Percentiles rank a stretch among this genome's conserved stretches.
These are phyloP conservation scores for Stenodera caucasica DNA, from an alignment of 2,888 invertebrate genomes.

Conservation along the genomic window DNA sequence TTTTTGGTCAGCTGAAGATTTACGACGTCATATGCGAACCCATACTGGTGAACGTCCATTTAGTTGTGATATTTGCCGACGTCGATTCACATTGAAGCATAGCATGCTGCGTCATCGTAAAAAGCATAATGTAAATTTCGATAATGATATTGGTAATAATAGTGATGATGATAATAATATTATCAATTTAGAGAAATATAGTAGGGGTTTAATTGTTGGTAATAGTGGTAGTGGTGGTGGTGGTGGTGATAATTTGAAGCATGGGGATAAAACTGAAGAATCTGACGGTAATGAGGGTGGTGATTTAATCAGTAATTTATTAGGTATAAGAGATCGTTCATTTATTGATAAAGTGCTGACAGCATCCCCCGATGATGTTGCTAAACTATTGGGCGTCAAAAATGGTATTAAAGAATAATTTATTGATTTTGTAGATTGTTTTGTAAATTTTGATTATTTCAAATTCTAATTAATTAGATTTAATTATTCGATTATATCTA, in stretches of 20 bases:
- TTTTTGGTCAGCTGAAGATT: conserved; percentile 94
- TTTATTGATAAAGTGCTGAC: conserved; percentile 82
- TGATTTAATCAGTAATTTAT: conserved; percentile 85
- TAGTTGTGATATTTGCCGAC: conserved; percentile 84
- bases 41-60: conserved; percentile 92
- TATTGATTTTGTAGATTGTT: conserved; percentile 25
- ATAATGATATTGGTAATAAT: conserved; percentile 58
- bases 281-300: conserved; percentile 61
- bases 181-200: conserved; percentile 29
- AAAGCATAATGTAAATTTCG: conserved; percentile 70
- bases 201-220: conserved; percentile 55
- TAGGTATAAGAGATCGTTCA: conserved; percentile 84
- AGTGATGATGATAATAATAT: conserved; percentile 49
- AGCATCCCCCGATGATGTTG: conserved; percentile 84
- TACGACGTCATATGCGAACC: conserved; percentile 90
- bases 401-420: conserved; percentile 49
- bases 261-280: conserved; percentile 55
- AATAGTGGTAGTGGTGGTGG: conserved; percentile 27
- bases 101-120: conserved; percentile 92
- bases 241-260: conserved; percentile 19
- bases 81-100: conserved; percentile 90
- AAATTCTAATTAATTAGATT: conserved; percentile 17
- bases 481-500: conserved; percentile 39
- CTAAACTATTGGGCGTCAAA: conserved; percentile 81
- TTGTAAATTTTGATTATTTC: conserved; percentile 15